A percentile compares a stretch with the other conserved stretches of the same genome.
Conservation (phyloP, 2,113 vertebrate genomes). For the Ceratotherium simum region DNA sequence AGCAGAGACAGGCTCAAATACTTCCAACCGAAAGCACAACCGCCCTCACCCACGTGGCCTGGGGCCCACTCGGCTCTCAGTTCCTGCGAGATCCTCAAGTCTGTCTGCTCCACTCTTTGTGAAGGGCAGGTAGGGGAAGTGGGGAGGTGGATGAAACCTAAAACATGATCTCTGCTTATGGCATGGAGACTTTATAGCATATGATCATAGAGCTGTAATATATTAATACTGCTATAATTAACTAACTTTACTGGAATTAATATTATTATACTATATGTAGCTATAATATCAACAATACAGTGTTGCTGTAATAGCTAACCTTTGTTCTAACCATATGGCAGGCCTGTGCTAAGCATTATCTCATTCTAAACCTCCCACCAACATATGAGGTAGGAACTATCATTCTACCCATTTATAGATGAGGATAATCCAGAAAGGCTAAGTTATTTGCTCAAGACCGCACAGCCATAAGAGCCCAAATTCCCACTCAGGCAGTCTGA, state of each 20-base stretch:
- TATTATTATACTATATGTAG: neutral
- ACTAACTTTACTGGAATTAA: neutral
- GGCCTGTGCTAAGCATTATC: neutral
- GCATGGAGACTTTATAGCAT: neutral
- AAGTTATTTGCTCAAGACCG: neutral
- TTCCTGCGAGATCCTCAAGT: neutral
- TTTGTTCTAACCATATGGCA: neutral
- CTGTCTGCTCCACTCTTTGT: neutral
- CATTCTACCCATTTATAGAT: neutral
- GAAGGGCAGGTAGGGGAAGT: neutral
- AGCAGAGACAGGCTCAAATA: neutral
- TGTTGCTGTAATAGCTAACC: neutral
- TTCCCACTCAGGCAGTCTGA: neutral
- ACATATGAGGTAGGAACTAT: neutral
- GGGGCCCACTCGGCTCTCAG: neutral
- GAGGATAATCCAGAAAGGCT: neutral
- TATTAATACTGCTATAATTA: neutral
- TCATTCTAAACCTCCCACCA: neutral
- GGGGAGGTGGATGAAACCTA: neutral
- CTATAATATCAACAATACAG: neutral
- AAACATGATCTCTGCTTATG: neutral
- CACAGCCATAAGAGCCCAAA: neutral
- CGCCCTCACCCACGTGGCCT: neutral
- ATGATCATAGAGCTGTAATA: neutral
- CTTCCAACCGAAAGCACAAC: neutral